Percentiles rank a stretch among this genome's conserved stretches.
Evolutionary conservation across 2,888 invertebrate species (phyloP).

Genomic region (Parnassius mnemosyne): DNA sequence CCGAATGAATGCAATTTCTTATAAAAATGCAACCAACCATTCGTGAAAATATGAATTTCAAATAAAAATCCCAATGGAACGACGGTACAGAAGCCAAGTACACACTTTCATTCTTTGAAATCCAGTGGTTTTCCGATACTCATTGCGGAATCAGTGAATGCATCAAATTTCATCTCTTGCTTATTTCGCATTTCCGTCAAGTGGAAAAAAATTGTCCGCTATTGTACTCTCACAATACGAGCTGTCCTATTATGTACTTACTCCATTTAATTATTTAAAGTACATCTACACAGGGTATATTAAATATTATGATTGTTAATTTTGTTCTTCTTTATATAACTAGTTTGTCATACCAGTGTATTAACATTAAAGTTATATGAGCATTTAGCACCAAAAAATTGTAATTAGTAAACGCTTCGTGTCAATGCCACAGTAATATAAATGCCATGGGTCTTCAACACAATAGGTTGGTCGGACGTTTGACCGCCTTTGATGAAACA

Average conservation of each 20-base stretch:
- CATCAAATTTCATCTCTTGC: slow-evolving; percentile 6
- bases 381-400: no score
- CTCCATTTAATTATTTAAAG: slow-evolving; percentile 14
- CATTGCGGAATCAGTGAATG: not conserved
- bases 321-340: no score
- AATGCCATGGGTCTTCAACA: not conserved
- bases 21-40: no score
- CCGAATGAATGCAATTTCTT: no score
- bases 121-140: not conserved
- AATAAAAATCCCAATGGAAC: no score
- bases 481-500: not conserved
- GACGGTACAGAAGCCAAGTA: no score
- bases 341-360: no score
- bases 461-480: slow-evolving; percentile 7
- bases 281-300: not conserved
- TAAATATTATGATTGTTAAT: no score
- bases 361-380: no score
- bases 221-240: slow-evolving; percentile 14
- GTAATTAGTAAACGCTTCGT: no score
- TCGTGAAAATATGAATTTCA: no score
- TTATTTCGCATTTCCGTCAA: slow-evolving; percentile 12
- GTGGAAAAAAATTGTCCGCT: slow-evolving; percentile 5
- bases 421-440: not conserved
- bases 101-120: no score
- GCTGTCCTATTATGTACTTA: slow-evolving; percentile 7